phyloP scores from a whole-genome alignment of 2,113 vertebrate genomes.

The Gobius niger region DNA sequence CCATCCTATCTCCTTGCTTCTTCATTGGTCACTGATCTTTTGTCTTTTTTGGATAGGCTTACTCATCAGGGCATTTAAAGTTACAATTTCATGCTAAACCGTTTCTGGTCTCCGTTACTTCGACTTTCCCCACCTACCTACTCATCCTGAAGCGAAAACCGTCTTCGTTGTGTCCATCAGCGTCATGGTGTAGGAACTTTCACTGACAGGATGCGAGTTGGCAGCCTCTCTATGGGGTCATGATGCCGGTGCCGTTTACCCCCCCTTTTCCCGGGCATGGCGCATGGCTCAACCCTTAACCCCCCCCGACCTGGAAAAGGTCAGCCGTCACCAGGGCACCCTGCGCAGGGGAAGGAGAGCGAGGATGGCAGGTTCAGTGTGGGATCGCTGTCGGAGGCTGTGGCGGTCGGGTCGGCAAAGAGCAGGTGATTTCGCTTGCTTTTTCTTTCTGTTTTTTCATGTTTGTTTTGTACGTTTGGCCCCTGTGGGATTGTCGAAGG shows the following conservation, averaged over 20 bases:
- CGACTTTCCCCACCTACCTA: no score
- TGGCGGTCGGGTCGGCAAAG: background rate
- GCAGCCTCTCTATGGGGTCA: slow-evolving; percentile 49
- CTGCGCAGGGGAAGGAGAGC: slow-evolving; percentile 56
- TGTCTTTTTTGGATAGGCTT: slow-evolving; percentile 30
- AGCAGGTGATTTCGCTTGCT: background rate
- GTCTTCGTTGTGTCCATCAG: no score
- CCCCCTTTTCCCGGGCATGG: slow-evolving; percentile 24
- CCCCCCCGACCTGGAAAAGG: slow-evolving; percentile 63
- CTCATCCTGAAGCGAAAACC: no score
- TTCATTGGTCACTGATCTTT: background rate
- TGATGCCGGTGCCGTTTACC: slow-evolving; percentile 21
- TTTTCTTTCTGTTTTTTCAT: background rate
- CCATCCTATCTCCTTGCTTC: slow-evolving; percentile 4
- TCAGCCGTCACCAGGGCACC: slow-evolving; percentile 72
- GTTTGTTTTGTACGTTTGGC: background rate
- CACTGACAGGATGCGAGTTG: slow-evolving; percentile 51
- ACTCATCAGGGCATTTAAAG: slow-evolving; percentile 43
- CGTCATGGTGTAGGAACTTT: no score
- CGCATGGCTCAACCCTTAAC: background rate
- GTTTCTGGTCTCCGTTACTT: no score
- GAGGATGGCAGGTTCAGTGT: slow-evolving; percentile 47
- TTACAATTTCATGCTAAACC: no score
- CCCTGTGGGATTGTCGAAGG: background rate
- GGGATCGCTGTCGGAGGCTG: background rate